Base-by-base conservation (phyloP, 2,888 invertebrate genomes). In the Dynastes maya region DNA sequence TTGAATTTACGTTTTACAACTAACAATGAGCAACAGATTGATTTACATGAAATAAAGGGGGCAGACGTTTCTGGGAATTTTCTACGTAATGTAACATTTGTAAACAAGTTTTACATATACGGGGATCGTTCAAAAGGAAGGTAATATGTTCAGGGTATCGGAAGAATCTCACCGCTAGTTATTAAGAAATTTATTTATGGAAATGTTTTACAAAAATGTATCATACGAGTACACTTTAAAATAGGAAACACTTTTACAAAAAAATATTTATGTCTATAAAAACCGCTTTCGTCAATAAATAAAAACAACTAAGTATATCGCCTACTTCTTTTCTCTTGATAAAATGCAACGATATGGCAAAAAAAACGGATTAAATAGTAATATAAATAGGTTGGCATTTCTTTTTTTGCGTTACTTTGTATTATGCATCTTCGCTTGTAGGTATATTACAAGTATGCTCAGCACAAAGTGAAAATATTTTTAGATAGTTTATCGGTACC, bases 231-330 rank as follows among this genome's bases (percentile, higher is more conserved):
- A n/a, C 32, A 63, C 27, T 63, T 29, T 29, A 63, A 63, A 61
- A 61, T 53, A 22, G 6, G 27, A 61, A 29, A 29, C 61, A 63
- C 55, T 29, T 63, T 58, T 58, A 58, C 22, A 58, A 58, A 58
- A 55, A 8, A 16, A 58, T 5, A 58, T 37, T 37, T 22, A 63
- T 32, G 29, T 29, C 8, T 32, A 13, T 63, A 63, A 29, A 63
- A 63, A 63, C 9, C 29, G 55, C 53, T 27, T 63, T 63, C 11
- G 32, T 63, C 63, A 63, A 63, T 63, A 63, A 63, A 63, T 63
- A 63, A 63, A 32, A 55, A 55, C n/a, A 55, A 6, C 16, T 55
- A 16, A 22, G 32, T 0, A 32, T 27, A 22, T 63, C 32, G 9
- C 13, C 11, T 29, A 22, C 13, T 63, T 27, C 29, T 4, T 63